phyloP scores from a whole-genome alignment of 1,140 invertebrate species.

The Laupala kohalensis region DNA sequence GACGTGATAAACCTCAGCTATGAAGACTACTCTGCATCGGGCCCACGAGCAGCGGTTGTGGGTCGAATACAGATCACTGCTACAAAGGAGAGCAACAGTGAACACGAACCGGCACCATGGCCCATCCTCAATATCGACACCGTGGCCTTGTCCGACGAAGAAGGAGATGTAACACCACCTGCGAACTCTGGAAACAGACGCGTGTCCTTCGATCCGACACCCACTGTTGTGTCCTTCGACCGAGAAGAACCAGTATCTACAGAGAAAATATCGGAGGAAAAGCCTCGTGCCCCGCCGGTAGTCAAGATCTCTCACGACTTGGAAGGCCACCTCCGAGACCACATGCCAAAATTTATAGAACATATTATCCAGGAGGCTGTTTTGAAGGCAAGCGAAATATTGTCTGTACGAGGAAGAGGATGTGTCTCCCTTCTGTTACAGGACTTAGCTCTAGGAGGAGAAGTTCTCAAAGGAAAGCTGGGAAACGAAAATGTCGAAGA shows the following conservation, averaged over 20 bases:
- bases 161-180: not conserved
- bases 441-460: not conserved
- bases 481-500: not conserved
- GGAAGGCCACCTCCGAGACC: not conserved
- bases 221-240: not conserved
- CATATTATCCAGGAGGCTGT: not conserved
- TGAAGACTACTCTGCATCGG: not conserved
- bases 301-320: not conserved
- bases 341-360: not conserved
- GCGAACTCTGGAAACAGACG: not conserved
- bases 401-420: not conserved
- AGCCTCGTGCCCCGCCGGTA: too few relatives aligned
- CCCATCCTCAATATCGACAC: not conserved
- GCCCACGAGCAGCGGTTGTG: not conserved
- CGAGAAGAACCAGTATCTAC: not conserved
- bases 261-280: not conserved
- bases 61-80: not conserved
- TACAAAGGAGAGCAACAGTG: not conserved
- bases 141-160: not conserved
- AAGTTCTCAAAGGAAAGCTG: not conserved
- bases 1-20: too few relatives aligned
- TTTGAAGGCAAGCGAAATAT: not conserved
- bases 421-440: not conserved
- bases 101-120: not conserved
- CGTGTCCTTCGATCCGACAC: not conserved